These are phyloP conservation scores for Propithecus perrieri DNA, from an alignment of 2,797 vertebrate genomes.

Conservation along the genomic window DNA sequence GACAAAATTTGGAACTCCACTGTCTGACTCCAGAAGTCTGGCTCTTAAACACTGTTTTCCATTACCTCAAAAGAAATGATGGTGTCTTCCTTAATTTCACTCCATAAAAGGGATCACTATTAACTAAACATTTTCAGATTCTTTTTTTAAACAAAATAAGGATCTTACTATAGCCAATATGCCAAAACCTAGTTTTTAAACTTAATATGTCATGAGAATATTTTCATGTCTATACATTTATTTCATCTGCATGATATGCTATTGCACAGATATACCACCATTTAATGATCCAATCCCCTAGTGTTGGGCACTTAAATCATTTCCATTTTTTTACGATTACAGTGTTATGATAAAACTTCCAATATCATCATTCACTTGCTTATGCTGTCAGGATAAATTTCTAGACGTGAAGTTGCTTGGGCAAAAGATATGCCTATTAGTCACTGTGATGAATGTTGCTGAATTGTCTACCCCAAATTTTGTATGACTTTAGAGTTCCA, in stretches of 20 bases:
- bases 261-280: neutral
- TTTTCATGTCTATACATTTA: neutral
- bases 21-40: neutral
- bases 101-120: neutral
- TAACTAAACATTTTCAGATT: neutral
- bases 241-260: neutral
- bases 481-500: neutral
- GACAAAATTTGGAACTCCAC: neutral
- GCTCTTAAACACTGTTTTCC: conserved; percentile 5
- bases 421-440: neutral
- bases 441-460: neutral
- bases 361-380: neutral
- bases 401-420: neutral
- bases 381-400: neutral
- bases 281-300: neutral
- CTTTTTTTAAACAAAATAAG: neutral
- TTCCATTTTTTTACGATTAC: neutral
- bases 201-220: neutral
- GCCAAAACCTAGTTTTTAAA: neutral
- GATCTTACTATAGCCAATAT: neutral
- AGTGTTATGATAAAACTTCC: neutral
- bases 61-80: neutral
- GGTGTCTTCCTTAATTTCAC: neutral
- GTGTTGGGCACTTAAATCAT: neutral
- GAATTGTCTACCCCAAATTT: neutral